Conservation (phyloP, 2,888 invertebrate genomes). For the Mesorhabditis spiculigera region DNA sequence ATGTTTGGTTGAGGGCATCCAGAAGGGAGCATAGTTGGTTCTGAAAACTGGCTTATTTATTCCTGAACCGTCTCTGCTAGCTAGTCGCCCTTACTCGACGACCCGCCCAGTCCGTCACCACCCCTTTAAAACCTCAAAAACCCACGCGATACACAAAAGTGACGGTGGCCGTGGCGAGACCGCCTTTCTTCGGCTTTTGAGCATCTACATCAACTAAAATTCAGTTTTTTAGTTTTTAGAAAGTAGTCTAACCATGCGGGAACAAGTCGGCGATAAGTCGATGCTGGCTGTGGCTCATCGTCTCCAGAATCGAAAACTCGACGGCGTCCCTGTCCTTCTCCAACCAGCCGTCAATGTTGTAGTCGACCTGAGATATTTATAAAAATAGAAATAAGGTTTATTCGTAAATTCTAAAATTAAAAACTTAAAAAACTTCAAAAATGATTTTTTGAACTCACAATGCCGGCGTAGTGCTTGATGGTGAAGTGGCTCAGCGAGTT, state of each 20-base stretch:
- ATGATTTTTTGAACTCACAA: slow-evolving; percentile 43
- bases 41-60: slow-evolving; percentile 19
- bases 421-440: slow-evolving; percentile 58
- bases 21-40: slow-evolving; percentile 52
- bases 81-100: neutral
- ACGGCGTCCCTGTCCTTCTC: slow-evolving; percentile 60
- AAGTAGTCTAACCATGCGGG: slow-evolving; percentile 22
- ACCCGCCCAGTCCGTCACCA: neutral
- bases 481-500: slow-evolving; percentile 33
- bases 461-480: slow-evolving; percentile 61
- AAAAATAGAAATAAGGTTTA: no score
- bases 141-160: slow-evolving; percentile 32
- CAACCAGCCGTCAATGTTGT: slow-evolving; percentile 61
- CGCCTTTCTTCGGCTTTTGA: slow-evolving; percentile 16
- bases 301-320: slow-evolving; percentile 55
- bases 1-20: slow-evolving; percentile 50
- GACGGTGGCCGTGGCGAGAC: slow-evolving; percentile 33
- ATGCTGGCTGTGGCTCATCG: slow-evolving; percentile 43
- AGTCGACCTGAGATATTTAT: slow-evolving; percentile 55
- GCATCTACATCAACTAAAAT: slow-evolving; percentile 3
- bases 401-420: slow-evolving; percentile 15
- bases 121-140: neutral
- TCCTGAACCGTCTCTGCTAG: neutral
- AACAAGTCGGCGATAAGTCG: slow-evolving; percentile 42
- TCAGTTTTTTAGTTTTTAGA: neutral